phyloP scores from a whole-genome alignment of 2,888 invertebrate genomes.

The Mythimna impura region DNA sequence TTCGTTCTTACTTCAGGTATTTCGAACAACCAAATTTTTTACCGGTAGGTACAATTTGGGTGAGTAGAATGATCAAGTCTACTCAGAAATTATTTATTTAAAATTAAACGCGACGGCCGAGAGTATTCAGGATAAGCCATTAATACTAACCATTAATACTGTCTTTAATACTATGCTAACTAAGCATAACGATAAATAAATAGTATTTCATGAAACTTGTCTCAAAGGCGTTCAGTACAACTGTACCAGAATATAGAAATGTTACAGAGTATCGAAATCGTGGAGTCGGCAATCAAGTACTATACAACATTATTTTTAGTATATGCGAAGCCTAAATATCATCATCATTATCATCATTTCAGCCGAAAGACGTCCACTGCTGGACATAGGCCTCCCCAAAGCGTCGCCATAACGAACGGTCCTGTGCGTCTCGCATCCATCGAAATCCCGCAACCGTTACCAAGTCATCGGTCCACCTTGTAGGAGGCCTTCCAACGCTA shows the following conservation, averaged over 20 bases:
- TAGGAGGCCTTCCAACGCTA: no score
- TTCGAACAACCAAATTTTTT: neutral
- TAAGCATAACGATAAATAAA: conserved; percentile 56
- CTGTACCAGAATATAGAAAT: conserved; percentile 34
- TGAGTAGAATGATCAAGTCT: neutral
- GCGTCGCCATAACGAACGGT: no score
- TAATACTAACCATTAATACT: no score
- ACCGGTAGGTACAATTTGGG: neutral
- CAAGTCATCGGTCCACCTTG: no score
- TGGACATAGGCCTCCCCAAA: no score
- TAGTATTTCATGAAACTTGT: conserved; percentile 54
- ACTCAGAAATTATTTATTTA: conserved; percentile 6
- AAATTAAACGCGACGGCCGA: neutral
- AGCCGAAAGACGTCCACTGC: no score
- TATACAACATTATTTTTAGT: no score
- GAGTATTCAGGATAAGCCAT: conserved; percentile 21
- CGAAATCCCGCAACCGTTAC: no score
- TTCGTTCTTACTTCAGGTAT: neutral
- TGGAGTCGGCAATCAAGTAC: conserved; percentile 5
- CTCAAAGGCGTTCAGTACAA: conserved; percentile 44
- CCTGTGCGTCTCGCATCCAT: no score
- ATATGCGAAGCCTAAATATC: no score
- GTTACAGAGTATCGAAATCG: conserved; percentile 4
- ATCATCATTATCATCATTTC: no score
- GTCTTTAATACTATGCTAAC: conserved; percentile 50